Percentiles rank a stretch among this genome's conserved stretches.
Evolutionary conservation across 2,113 vertebrate genomes (phyloP).

Genomic region (Tamias sibiricus): DNA sequence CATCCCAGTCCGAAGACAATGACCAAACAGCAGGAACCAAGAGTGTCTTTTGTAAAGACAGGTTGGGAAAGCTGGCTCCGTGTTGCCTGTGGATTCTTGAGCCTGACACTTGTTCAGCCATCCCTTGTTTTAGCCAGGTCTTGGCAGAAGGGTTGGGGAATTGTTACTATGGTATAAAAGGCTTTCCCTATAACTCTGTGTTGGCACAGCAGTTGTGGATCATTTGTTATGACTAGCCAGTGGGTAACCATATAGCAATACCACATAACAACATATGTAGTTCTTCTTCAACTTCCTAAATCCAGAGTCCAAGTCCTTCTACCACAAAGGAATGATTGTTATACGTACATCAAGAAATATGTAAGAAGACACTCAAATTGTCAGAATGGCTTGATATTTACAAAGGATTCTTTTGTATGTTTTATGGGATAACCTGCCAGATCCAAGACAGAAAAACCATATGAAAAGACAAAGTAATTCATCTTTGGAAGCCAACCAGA

Average conservation of each 20-base stretch:
- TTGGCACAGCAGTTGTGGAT: background rate
- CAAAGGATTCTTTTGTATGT: background rate
- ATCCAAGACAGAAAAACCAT: background rate
- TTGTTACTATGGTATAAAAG: background rate
- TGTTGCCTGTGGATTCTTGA: accelerated
- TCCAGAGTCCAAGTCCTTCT: background rate
- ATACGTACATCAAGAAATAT: background rate
- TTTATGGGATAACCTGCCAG: accelerated
- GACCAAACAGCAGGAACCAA: background rate
- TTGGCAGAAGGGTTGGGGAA: background rate
- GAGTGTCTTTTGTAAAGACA: background rate
- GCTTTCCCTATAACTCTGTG: background rate
- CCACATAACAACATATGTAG: background rate
- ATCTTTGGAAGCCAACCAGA: background rate
- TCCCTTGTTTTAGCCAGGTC: background rate
- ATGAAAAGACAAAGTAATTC: background rate
- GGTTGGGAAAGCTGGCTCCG: background rate
- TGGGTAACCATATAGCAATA: background rate
- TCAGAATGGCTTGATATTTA: background rate
- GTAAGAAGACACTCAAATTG: background rate
- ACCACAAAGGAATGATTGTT: background rate
- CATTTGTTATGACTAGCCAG: background rate
- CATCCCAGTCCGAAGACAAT: background rate
- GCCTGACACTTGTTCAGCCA: background rate
- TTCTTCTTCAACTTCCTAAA: background rate